A percentile compares a stretch with the other conserved stretches of the same genome.
Conservation (phyloP, 2,888 invertebrate species). For the Cerastis leucographa region DNA sequence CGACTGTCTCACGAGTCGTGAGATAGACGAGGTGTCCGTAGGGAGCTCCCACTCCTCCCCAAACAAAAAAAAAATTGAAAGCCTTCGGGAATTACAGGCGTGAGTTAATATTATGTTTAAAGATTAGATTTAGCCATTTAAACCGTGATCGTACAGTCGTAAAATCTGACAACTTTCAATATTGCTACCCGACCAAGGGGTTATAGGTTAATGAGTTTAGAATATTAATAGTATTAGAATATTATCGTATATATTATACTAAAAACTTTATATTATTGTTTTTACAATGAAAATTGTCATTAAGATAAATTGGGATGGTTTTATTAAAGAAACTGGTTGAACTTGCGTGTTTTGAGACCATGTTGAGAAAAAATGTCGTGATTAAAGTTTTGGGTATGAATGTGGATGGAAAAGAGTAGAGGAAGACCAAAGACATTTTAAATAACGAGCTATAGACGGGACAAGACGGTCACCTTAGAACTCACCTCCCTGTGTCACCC, state of each 20-base stretch:
- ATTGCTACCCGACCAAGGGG: neutral
- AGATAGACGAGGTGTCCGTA: too few species aligned
- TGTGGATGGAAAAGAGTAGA: too few species aligned
- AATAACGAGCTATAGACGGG: too few species aligned
- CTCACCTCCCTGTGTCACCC: too few species aligned
- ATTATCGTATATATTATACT: neutral
- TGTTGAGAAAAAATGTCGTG: too few species aligned
- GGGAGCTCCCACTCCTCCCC: too few species aligned
- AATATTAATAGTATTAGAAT: conserved; percentile 22
- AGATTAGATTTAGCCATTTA: neutral
- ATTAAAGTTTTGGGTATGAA: too few species aligned
- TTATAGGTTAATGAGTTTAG: conserved; percentile 26
- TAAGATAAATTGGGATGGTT: neutral
- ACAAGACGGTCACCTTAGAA: too few species aligned
- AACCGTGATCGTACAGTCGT: neutral
- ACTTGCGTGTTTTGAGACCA: too few species aligned
- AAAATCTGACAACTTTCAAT: conserved; percentile 24
- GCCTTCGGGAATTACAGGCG: neutral
- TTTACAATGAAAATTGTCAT: conserved; percentile 27
- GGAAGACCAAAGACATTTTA: too few species aligned
- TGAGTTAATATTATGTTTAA: neutral
- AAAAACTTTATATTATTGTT: conserved; percentile 4
- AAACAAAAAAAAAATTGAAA: too few species aligned
- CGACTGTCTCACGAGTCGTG: too few species aligned
- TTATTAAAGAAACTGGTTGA: neutral